Evolutionary conservation across 1,140 invertebrate species (phyloP), one percentile per base, ranked within the genome.

Genomic region (Colletes latitarsis): DNA sequence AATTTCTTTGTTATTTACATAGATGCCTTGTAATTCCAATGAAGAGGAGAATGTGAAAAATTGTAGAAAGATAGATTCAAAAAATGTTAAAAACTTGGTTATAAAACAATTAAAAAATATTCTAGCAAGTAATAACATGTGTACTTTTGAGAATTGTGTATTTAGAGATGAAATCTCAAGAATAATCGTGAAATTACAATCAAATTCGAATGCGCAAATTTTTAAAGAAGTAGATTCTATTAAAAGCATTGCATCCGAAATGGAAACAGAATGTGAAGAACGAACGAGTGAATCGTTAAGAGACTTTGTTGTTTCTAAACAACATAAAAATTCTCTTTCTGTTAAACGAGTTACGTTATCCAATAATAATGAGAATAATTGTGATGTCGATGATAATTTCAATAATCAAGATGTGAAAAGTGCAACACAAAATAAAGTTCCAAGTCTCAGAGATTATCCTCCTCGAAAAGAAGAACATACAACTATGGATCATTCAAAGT

Each of bases 391-490:
- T 49, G 83, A 83, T 52, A 86, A 84, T 81, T 77, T 88, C 8
- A 84, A 83, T 53, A 80, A 80, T 82, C 70, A 77, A 19, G 87
- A 89, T 62, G 15, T 57, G 3, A 91, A 90, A 75, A 85, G 43
- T 75, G 39, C 53, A 0, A 67, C 77, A 8, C 90, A 91, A 74
- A 91, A 81, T n/a, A 92, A 91, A 63, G 86, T 82, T n/a, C 86
- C 85, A 5, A 89, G 89, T 58, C 84, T 93, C 9, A 77, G 92
- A 52, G 92, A 93, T 84, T 93, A 92, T 80, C 91, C 92, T 41
- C 92, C 92, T 3, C 89, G 92, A 2, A 92, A 90, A 77, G 89
- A 91, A 12, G 89, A 91, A 39, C 79, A 88, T 66, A 46, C 15
- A 6, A 76, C 30, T 17, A 17, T 55, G 14, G 67, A 83, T 77